Conservation (phyloP, 2,888 invertebrate species). For the Dicyrtomina minuta region DNA sequence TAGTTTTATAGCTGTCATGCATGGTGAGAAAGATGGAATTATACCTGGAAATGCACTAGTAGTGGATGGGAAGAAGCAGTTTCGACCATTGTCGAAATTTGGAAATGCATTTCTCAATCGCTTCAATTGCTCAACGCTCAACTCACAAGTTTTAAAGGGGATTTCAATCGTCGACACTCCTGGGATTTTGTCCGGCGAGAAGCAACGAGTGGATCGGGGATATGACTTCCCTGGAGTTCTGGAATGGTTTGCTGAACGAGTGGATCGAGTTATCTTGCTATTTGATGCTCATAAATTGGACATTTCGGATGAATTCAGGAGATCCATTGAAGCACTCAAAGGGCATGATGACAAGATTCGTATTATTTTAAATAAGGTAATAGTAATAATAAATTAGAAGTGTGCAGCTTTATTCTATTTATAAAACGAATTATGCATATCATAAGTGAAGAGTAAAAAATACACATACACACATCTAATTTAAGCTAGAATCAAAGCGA, state of each 20-base stretch:
- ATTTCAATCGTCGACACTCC: slow-evolving; percentile 98
- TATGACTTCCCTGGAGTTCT: slow-evolving; percentile 93
- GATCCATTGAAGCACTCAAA: slow-evolving; percentile 92
- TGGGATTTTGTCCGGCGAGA: slow-evolving; percentile 93
- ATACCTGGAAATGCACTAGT: slow-evolving; percentile 87
- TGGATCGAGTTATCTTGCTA: slow-evolving; percentile 92
- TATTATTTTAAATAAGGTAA: slow-evolving; percentile 87
- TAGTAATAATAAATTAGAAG: too few relatives aligned
- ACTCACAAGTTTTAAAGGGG: slow-evolving; percentile 87
- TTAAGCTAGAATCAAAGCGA: too few relatives aligned
- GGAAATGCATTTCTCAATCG: slow-evolving; percentile 97
- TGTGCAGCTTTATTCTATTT: too few relatives aligned
- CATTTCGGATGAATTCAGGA: slow-evolving; percentile 96
- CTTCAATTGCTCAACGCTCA: slow-evolving; percentile 90
- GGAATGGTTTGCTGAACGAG: slow-evolving; percentile 99
- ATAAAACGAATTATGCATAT: too few relatives aligned
- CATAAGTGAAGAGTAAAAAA: too few relatives aligned
- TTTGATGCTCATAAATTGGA: slow-evolving; percentile 99
- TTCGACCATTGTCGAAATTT: slow-evolving; percentile 91
- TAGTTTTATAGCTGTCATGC: slow-evolving; percentile 96
- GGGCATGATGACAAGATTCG: slow-evolving; percentile 97
- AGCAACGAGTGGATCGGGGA: slow-evolving; percentile 77
- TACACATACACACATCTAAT: too few relatives aligned
- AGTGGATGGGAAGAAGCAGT: slow-evolving; percentile 95
- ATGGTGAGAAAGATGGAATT: slow-evolving; percentile 67